These are phyloP conservation scores for Coreius guichenoti DNA, from an alignment of 2,797 vertebrate species.

Conservation along the genomic window DNA sequence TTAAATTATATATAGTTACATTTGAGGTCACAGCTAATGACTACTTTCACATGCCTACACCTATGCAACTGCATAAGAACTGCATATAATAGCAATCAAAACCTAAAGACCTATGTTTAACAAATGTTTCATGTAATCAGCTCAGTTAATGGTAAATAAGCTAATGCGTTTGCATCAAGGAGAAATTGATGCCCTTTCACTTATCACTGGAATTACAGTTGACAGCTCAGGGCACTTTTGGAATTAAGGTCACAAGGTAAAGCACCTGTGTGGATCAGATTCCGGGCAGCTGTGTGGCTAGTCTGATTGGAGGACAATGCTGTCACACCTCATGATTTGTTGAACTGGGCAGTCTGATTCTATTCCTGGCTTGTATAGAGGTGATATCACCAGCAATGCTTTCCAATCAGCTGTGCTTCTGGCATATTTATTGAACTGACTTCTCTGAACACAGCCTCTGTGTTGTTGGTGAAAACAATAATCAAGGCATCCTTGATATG, in stretches of 20 bases:
- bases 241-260: slow-evolving; percentile 56
- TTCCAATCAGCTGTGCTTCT: slow-evolving; percentile 45
- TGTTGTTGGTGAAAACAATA: slow-evolving; percentile 42
- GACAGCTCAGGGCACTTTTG: slow-evolving; percentile 39
- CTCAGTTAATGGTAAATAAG: neutral
- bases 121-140: neutral
- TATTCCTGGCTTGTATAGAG: slow-evolving; percentile 47
- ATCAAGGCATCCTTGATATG: slow-evolving; percentile 44
- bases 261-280: slow-evolving; percentile 66
- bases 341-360: slow-evolving; percentile 28
- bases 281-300: slow-evolving; percentile 48
- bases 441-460: slow-evolving; percentile 43
- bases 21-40: slow-evolving; percentile 6
- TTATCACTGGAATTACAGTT: slow-evolving; percentile 42
- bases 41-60: neutral
- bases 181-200: slow-evolving; percentile 20
- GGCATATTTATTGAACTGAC: slow-evolving; percentile 55
- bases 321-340: slow-evolving; percentile 49
- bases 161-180: slow-evolving; percentile 2
- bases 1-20: neutral
- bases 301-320: slow-evolving; percentile 59
- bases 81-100: neutral
- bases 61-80: neutral
- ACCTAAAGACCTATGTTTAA: neutral
- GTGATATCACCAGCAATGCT: slow-evolving; percentile 61